These are phyloP conservation scores for Brachyrhaphis roseni DNA, from an alignment of 2,797 vertebrate species.

Conservation along the genomic window DNA sequence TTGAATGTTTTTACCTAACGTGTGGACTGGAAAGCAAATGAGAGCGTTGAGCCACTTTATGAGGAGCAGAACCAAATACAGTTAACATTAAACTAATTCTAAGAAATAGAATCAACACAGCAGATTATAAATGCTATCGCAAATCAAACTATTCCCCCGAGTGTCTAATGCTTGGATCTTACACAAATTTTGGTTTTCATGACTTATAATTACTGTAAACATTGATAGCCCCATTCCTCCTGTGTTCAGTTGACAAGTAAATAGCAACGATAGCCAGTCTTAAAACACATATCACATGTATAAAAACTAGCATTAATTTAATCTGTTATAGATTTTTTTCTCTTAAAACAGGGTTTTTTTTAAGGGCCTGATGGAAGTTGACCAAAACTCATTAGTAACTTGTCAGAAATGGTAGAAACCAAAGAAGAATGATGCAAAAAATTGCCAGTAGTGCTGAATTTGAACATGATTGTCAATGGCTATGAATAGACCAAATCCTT, in stretches of 20 bases:
- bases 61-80: neutral
- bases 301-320: too few species aligned
- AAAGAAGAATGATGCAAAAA: neutral
- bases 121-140: neutral
- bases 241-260: neutral
- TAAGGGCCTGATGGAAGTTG: too few species aligned
- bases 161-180: neutral
- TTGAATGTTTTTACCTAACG: conserved; percentile 10
- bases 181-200: neutral
- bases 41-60: conserved; percentile 6
- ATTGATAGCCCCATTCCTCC: neutral
- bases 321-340: too few species aligned
- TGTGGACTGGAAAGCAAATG: conserved; percentile 11
- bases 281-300: too few species aligned
- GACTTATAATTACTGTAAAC: neutral
- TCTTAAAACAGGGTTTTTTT: too few species aligned
- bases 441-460: neutral
- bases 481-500: neutral
- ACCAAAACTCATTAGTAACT: too few species aligned
- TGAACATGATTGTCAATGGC: neutral
- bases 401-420: neutral
- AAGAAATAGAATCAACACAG: neutral
- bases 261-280: too few species aligned
- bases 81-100: neutral
- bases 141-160: neutral